Evolutionary conservation across 2,888 invertebrate genomes (phyloP), one percentile per base, ranked within the genome.

Genomic region (Plagodis pulveraria): DNA sequence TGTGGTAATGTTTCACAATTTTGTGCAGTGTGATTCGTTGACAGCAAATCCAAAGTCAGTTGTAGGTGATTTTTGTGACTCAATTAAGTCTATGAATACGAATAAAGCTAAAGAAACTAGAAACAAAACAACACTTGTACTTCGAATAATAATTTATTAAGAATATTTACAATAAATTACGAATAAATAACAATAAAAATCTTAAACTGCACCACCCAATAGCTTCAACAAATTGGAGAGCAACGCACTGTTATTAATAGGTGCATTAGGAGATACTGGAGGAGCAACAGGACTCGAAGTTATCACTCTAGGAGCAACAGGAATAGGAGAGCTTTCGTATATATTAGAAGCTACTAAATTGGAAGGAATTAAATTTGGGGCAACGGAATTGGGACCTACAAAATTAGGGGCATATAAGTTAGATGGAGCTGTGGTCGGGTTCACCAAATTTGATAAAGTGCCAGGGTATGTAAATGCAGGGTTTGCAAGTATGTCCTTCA

Each of bases 401-500:
- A 42, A 12, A 11, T 44, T 55, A 38, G 50, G 34, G n/a, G 50
- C 42, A 41, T 69, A 40, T 5, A 64, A 5, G 44, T 57, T 76
- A 62, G 76, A 60, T 44, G 12, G 6, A 34, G 22, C 1, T 22
- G 56, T 35, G 0, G 54, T 49, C 41, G 50, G n/a, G 42, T 49
- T 52, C 8, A 47, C 9, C 22, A 62, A 49, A 40, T 40, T 49
- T 5, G 73, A 62, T 44, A 77, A 33, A 6, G 80, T 71, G 33
- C 85, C 85, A 7, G 63, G 22, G 59, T 78, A 82, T 0, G 80
- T 63, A 0, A 83, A 53, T 0, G 69, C 50, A 4, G 83, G 77
- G 0, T 79, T 73, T 0, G 77, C 65, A 2, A 85, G 48, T 0
- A 82, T 56, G 45, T 87, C 82, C 11, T 77, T 84, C 4, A 88